These are phyloP conservation scores for Battus philenor DNA, from an alignment of 1,140 invertebrate species.

Conservation along the genomic window DNA sequence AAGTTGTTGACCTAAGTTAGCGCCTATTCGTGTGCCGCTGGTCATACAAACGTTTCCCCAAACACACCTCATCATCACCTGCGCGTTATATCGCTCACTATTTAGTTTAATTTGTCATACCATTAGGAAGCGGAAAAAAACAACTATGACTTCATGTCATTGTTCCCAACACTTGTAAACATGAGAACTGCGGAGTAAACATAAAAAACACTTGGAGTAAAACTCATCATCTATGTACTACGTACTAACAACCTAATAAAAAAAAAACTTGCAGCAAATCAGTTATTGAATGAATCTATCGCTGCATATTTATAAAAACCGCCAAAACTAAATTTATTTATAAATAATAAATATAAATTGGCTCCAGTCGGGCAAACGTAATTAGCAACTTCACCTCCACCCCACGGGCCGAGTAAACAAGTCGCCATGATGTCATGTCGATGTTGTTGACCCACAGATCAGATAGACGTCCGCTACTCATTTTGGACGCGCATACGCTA, in stretches of 20 bases:
- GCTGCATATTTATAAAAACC: too few species aligned
- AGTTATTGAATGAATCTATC: too few species aligned
- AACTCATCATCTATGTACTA: neutral
- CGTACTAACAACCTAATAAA: too few species aligned
- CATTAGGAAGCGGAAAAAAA: constrained; percentile 16
- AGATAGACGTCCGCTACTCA: constrained; percentile 23
- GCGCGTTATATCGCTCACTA: constrained; percentile 1
- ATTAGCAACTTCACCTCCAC: constrained; percentile 54
- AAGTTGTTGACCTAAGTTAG: constrained; percentile 36
- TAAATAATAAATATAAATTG: constrained; percentile 39
- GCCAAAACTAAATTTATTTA: too few species aligned
- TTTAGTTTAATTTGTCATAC: constrained; percentile 16
- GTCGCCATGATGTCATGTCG: constrained; percentile 62
- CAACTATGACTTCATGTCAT: constrained; percentile 15
- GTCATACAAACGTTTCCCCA: constrained; percentile 10
- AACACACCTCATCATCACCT: constrained; percentile 5
- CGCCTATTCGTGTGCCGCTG: constrained; percentile 16
- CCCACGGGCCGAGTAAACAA: constrained; percentile 52
- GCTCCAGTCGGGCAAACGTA: constrained; percentile 37
- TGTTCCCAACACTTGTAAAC: constrained; percentile 9
- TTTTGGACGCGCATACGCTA: constrained; percentile 13
- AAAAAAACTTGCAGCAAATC: too few species aligned
- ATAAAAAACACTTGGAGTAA: neutral
- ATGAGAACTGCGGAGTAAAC: neutral
- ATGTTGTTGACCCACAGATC: constrained; percentile 63